phyloP scores from a whole-genome alignment of 2,888 invertebrate species.

The Formica aserva region DNA sequence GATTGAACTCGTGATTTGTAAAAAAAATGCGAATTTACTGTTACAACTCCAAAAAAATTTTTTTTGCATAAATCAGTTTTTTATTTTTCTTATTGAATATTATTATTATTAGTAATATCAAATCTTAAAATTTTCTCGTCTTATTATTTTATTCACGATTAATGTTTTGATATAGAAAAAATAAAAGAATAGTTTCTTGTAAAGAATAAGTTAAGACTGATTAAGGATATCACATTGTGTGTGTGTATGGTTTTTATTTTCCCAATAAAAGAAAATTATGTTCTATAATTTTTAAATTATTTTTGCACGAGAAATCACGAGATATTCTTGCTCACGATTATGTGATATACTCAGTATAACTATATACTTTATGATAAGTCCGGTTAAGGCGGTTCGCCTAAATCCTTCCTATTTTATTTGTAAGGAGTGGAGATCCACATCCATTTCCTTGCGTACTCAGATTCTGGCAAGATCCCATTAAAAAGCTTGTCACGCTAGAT shows the following conservation, averaged over 20 bases:
- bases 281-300: neutral
- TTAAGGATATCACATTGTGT: neutral
- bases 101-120: neutral
- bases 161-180: neutral
- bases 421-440: slow-evolving; percentile 1
- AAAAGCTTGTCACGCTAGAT: slow-evolving; percentile 44
- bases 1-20: slow-evolving; percentile 9
- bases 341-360: neutral
- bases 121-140: neutral
- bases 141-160: neutral
- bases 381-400: neutral
- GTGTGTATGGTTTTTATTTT: neutral
- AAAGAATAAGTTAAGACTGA: neutral
- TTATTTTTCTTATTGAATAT: neutral
- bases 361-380: neutral
- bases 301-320: neutral
- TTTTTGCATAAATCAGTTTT: neutral
- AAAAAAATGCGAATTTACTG: slow-evolving; percentile 13
- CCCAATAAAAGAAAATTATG: neutral
- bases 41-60: neutral
- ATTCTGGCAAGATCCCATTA: slow-evolving; percentile 45
- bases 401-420: neutral
- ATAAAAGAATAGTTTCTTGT: neutral
- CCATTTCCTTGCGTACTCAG: slow-evolving; percentile 20
- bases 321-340: neutral